Evolutionary conservation across 1,140 invertebrate genomes (phyloP).

Genomic region (Drosophila persimilis): DNA sequence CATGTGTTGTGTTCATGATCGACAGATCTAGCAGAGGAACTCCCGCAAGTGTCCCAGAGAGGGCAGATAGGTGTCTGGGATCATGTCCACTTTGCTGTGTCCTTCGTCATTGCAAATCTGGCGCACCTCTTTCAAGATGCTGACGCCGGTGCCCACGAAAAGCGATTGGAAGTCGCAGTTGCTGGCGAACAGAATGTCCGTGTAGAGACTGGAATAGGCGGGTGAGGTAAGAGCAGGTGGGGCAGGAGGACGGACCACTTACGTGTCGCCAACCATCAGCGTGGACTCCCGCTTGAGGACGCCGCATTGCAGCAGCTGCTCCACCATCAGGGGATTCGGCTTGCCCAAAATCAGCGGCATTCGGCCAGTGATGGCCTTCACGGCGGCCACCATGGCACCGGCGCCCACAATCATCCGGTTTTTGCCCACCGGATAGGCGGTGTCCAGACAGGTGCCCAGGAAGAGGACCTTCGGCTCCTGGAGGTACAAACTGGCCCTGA

Average conservation of each 20-base stretch:
- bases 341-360: constrained; percentile 58
- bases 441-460: constrained; percentile 50
- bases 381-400: constrained; percentile 48
- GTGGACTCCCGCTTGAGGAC: constrained; percentile 55
- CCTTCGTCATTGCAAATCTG: constrained; percentile 23
- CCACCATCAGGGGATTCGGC: constrained; percentile 61
- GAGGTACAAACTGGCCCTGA: constrained; percentile 38
- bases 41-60: constrained; percentile 33
- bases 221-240: background rate
- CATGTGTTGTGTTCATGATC: too few relatives aligned
- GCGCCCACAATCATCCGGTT: constrained; percentile 45
- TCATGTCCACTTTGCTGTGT: constrained; percentile 14
- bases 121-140: constrained; percentile 33
- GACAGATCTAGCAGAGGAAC: constrained; percentile 34
- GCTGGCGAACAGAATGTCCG: constrained; percentile 55
- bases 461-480: constrained; percentile 35
- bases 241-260: background rate
- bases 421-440: constrained; percentile 40
- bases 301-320: background rate
- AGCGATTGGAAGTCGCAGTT: constrained; percentile 63
- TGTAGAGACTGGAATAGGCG: constrained; percentile 26
- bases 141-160: constrained; percentile 56
- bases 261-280: constrained; percentile 69
- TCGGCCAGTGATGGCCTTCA: constrained; percentile 35
- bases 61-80: constrained; percentile 63